Percentiles rank a stretch among this genome's conserved stretches.
phyloP scores from a whole-genome alignment of 1,140 invertebrate species.

The Papilio aristodemus region DNA sequence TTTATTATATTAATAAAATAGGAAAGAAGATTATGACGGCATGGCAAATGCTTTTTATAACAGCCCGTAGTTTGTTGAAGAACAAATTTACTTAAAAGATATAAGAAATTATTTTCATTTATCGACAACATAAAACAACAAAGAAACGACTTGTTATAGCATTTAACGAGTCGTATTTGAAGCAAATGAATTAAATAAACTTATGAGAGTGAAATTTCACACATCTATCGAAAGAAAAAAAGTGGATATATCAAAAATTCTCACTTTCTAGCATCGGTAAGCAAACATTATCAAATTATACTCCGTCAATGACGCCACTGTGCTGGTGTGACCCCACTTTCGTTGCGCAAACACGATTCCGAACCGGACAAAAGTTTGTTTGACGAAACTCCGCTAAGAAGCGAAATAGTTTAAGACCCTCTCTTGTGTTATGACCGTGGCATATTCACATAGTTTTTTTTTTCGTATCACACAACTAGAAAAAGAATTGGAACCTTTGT shows the following conservation, averaged over 20 bases:
- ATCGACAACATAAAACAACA: background rate
- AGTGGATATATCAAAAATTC: constrained; percentile 43
- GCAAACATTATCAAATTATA: constrained; percentile 58
- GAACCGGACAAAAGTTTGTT: constrained; percentile 33
- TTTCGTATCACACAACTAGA: background rate
- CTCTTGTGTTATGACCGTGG: background rate
- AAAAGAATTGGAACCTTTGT: background rate
- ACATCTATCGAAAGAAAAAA: constrained; percentile 26
- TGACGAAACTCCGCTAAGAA: constrained; percentile 28
- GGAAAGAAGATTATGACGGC: too few species aligned
- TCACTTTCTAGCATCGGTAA: constrained; percentile 56
- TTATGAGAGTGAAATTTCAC: constrained; percentile 34
- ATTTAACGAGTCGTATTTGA: background rate
- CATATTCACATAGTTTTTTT: background rate
- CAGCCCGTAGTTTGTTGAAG: background rate
- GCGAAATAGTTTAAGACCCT: constrained; percentile 15
- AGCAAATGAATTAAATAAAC: constrained; percentile 29
- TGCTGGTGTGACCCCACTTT: constrained; percentile 45
- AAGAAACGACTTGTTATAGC: background rate
- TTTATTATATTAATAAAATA: too few species aligned
- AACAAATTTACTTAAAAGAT: background rate
- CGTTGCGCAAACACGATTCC: constrained; percentile 47
- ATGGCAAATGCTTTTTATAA: background rate
- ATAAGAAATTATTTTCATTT: background rate
- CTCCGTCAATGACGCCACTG: constrained; percentile 37